Percentiles rank a stretch among this genome's conserved stretches.
phyloP scores from a whole-genome alignment of 2,113 vertebrate species.

The Bostrychus sinensis region DNA sequence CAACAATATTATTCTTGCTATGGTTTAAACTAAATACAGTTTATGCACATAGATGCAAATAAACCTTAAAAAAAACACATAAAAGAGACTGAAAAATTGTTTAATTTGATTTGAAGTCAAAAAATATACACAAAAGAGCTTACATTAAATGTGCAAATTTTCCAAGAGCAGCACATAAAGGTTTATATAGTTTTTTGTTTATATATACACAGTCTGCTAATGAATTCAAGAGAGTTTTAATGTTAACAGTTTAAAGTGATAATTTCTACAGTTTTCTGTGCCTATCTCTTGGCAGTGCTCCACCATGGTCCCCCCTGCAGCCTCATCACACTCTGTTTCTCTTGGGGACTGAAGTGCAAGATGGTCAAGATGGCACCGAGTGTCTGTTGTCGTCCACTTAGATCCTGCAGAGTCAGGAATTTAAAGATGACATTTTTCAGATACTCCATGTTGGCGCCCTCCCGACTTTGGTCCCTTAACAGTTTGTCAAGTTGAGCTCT shows the following conservation, averaged over 20 bases:
- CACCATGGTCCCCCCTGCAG: constrained; percentile 82
- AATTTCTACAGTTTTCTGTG: background rate
- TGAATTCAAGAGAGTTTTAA: background rate
- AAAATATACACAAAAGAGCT: too few relatives aligned
- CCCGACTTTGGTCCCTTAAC: constrained; percentile 83
- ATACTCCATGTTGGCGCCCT: constrained; percentile 96
- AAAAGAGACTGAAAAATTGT: too few relatives aligned
- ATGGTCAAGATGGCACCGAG: constrained; percentile 91
- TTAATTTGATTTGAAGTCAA: too few relatives aligned
- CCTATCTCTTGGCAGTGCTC: constrained; percentile 80
- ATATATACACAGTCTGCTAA: background rate
- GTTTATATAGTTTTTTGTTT: background rate
- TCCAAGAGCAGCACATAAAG: too few relatives aligned
- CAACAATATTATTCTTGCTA: too few relatives aligned
- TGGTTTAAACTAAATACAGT: too few relatives aligned
- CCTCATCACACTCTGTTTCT: constrained; percentile 81
- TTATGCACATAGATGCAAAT: too few relatives aligned
- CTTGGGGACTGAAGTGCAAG: constrained; percentile 94
- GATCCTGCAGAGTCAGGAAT: constrained; percentile 89
- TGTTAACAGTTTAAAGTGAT: background rate
- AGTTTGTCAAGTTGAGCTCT: constrained; percentile 81
- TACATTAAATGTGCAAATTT: too few relatives aligned
- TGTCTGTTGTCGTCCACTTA: constrained; percentile 89
- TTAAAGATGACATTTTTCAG: constrained; percentile 92
- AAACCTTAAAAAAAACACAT: too few relatives aligned